Percentiles rank a stretch among this genome's conserved stretches.
Evolutionary conservation across 2,797 vertebrate species (phyloP).

Genomic region (Stomatorhinus walkeri): DNA sequence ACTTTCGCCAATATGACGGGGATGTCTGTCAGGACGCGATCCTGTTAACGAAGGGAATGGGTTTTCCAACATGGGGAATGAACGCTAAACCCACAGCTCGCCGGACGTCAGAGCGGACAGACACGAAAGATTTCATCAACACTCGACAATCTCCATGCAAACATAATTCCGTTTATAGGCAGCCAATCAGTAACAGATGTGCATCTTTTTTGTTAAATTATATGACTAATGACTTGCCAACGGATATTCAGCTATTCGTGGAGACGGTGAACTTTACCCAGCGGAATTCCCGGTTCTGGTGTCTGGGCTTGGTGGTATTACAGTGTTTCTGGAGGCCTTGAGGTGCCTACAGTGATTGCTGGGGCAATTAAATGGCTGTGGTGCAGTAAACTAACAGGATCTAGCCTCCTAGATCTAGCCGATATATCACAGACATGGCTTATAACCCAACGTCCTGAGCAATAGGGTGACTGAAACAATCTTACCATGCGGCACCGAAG

Average conservation of each 20-base stretch:
- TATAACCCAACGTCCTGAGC: background rate
- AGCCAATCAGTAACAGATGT: background rate
- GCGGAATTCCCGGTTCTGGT: background rate
- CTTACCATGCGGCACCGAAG: background rate
- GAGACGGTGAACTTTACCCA: background rate
- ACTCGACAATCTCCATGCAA: background rate
- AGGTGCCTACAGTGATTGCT: conserved; percentile 22
- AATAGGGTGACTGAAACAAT: background rate
- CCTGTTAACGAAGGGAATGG: conserved; percentile 16
- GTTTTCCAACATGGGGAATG: conserved; percentile 28
- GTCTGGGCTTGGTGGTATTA: background rate
- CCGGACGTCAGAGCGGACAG: background rate
- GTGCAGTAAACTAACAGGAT: conserved; percentile 21
- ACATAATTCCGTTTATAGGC: background rate
- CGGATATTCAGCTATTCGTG: background rate
- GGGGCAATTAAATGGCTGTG: conserved; percentile 26
- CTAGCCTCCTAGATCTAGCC: background rate
- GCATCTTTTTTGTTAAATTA: background rate
- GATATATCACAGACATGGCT: background rate
- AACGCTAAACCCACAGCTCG: conserved; percentile 27
- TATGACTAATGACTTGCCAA: background rate
- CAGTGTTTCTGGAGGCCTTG: conserved; percentile 25
- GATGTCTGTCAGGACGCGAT: conserved; percentile 21
- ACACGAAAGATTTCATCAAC: background rate
- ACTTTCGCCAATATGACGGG: conserved; percentile 14